Percentiles rank a stretch among this genome's conserved stretches.
phyloP scores from a whole-genome alignment of 92 coral and sea anemone genomes.

The Plumapathes pennacea region DNA sequence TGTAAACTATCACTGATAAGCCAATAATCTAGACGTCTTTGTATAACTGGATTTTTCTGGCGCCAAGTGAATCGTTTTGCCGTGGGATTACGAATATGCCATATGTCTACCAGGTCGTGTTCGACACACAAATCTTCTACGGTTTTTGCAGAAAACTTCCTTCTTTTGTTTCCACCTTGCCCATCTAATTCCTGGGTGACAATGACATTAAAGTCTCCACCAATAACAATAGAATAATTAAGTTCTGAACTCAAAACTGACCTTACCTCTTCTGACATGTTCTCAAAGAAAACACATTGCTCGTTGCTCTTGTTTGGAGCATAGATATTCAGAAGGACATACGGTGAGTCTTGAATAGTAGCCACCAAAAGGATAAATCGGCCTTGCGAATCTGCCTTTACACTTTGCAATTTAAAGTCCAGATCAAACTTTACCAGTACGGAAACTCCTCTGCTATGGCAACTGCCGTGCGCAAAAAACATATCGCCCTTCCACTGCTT shows the following conservation, averaged over 20 bases:
- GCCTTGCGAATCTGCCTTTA: slow-evolving; percentile 23
- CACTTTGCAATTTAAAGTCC: slow-evolving; percentile 21
- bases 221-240: no score
- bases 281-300: slow-evolving; percentile 11
- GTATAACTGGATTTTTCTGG: slow-evolving; percentile 11
- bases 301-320: slow-evolving; percentile 19
- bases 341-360: slow-evolving; percentile 22
- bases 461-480: slow-evolving; percentile 7
- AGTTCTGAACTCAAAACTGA: no score
- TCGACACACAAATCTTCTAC: slow-evolving; percentile 1
- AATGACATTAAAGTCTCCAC: no score
- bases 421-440: slow-evolving; percentile 6
- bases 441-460: slow-evolving; percentile 14
- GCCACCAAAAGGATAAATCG: slow-evolving; percentile 28
- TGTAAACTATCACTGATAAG: slow-evolving; percentile 1
- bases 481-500: slow-evolving; percentile 27
- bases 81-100: slow-evolving; percentile 13
- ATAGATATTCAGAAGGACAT: slow-evolving; percentile 28
- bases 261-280: background rate
- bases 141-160: slow-evolving; percentile 19
- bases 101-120: slow-evolving; percentile 10
- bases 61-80: no score
- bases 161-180: no score
- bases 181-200: no score
- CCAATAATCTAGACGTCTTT: slow-evolving; percentile 20